Percentiles rank a stretch among this genome's conserved stretches.
Evolutionary conservation across 2,888 invertebrate species (phyloP).

Genomic region (Sicus ferrugineus): DNA sequence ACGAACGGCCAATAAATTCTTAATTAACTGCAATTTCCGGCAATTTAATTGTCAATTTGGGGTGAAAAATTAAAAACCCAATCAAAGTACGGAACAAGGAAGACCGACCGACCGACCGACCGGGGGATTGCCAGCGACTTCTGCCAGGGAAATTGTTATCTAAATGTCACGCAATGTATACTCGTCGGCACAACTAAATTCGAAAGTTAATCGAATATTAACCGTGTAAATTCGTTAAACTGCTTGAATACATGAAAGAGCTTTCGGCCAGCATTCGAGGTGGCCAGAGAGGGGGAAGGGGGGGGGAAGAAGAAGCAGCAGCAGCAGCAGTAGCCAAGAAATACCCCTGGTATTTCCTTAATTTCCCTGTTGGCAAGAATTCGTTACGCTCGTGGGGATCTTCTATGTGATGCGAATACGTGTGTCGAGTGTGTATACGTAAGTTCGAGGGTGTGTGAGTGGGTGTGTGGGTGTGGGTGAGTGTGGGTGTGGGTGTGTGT

Average conservation of each 20-base stretch:
- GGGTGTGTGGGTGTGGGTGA: background rate
- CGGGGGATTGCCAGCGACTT: background rate
- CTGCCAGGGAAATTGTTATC: background rate
- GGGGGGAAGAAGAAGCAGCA: background rate
- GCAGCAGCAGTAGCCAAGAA: background rate
- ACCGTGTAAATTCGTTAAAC: slow-evolving; percentile 36
- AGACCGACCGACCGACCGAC: background rate
- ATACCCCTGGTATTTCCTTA: slow-evolving; percentile 29
- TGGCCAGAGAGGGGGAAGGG: too few species aligned
- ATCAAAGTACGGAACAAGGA: background rate
- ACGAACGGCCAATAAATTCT: background rate
- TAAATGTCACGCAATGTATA: slow-evolving; percentile 13
- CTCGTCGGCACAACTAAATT: slow-evolving; percentile 27
- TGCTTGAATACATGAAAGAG: background rate
- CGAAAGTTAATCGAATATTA: slow-evolving; percentile 39
- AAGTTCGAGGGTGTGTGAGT: background rate
- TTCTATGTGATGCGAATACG: slow-evolving; percentile 1
- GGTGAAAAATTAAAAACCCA: background rate
- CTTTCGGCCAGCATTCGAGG: too few species aligned
- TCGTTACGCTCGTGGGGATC: slow-evolving; percentile 32
- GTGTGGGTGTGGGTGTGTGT: background rate
- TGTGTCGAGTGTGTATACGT: background rate
- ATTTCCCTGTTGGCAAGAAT: slow-evolving; percentile 41
- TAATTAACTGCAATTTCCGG: slow-evolving; percentile 21
- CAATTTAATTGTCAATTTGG: slow-evolving; percentile 13